Base-by-base conservation (phyloP, 2,113 vertebrate genomes). In the Halcyon senegalensis region DNA sequence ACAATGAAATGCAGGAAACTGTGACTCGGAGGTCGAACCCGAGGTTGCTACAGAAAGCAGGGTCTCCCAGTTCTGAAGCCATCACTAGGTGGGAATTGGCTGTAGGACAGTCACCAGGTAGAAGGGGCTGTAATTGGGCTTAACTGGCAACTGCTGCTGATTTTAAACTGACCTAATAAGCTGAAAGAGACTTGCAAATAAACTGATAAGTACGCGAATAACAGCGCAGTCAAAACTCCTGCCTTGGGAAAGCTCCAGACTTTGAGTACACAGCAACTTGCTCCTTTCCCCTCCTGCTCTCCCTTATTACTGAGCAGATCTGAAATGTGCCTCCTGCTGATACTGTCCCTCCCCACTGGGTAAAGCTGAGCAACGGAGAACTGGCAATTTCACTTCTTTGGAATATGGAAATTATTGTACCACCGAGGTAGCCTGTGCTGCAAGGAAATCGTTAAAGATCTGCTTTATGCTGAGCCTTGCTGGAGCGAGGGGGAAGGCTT, bases 101-200 rank as follows among this genome's bases (percentile, higher is more conserved):
- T 90, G 67, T 56, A 37, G 68, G 69, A 14, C 58, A 78, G 48
- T 90, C 64, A 84, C 80, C 93, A 92, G 96, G 82, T 94, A 94
- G 59, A 84, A 93, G 55, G 33, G 72, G 72, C 51, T 91, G 3
- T 93, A 93, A 92, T 59, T 91, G 55, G 50, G 35, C 72, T 94
- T 77, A 59, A 81, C 41, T 28, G 64, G 46, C 46, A 46, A 46
- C 46, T 46, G 46, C 46, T 46, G 46, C 46, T 51, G 50, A 25
- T 51, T 27, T 73, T 94, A 72, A 93, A 75, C n/a, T 90, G 94
- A 93, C 63, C 82, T 93, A 48, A 68, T 77, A 89, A 94, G 53
- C 91, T 94, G 43, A 82, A 75, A 91, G 58, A 92, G 64, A 62
- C 56, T 86, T 83, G 64, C 39, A 72, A 60, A 91, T 91, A 94